Evolutionary conservation across 1,140 invertebrate genomes (phyloP), one percentile per base, ranked within the genome.

Genomic region (Aphelenchoides fujianensis): DNA sequence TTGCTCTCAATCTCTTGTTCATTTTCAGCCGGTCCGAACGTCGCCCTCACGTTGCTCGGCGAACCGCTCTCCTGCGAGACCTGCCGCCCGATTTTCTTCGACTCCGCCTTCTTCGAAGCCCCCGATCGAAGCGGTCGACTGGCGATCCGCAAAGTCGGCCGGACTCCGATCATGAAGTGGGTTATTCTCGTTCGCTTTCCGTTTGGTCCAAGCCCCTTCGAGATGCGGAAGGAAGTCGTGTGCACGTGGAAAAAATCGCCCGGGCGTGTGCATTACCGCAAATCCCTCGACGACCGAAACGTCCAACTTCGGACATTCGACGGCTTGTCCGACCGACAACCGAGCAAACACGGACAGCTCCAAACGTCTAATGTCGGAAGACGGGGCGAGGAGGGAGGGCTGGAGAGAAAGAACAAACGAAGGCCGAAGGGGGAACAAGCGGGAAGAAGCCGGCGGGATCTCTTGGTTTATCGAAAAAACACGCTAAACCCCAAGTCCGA

Each of bases 41-140:
- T 88, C 16, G 86, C 84, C 9, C 72, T 88, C 52, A 88, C 87
- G 5, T 79, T 88, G 48, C 74, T 87, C 53, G 85, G 87, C 12
- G 79, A 81, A 71, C 83, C 86, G 37, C 74, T 37, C 41, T 72
- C 34, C 36, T 59, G 61, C 36, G n/a, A 72, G 19, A 16, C 27
- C 31, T 72, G 41, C 35, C 36, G 52, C 23, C 63, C 63, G 53
- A 66, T 66, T 12, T 66, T 66, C 36, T 66, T 66, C 63, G 63
- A 66, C n/a, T 59, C 55, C 5, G 55, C 5, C 5, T 66, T 66
- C 32, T 66, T 66, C 32, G 63, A 66, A 35, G 63, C 23, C n/a
- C 62, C 12, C 41, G 41, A 23, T 16, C 41, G 23, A 48, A 48
- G 41, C 12, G 23, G 41, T 48, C 41, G 41, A 48, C 41, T 48